Conservation (phyloP, 2,888 invertebrate genomes). For the Rosalia funebris region DNA sequence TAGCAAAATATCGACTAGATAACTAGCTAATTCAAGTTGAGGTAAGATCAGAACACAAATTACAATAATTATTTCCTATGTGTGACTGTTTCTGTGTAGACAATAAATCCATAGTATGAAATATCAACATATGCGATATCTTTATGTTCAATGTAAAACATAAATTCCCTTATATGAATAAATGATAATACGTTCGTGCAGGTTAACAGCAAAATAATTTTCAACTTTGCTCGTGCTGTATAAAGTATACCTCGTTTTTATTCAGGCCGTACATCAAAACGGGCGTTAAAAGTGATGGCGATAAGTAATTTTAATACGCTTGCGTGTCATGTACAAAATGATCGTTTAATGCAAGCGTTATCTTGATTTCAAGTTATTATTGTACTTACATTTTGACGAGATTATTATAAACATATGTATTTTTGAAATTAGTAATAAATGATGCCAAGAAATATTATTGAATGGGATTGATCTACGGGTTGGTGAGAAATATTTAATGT, state of each 20-base stretch:
- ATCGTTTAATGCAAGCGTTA: slow-evolving; percentile 28
- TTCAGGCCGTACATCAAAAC: slow-evolving; percentile 33
- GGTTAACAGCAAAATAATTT: slow-evolving; percentile 44
- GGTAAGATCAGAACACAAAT: too few species aligned
- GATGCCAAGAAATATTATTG: slow-evolving; percentile 17
- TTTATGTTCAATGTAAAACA: slow-evolving; percentile 38
- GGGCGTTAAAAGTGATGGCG: slow-evolving; percentile 40
- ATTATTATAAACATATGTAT: slow-evolving; percentile 16
- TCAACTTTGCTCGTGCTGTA: slow-evolving; percentile 37
- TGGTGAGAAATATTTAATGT: too few species aligned
- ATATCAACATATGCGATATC: slow-evolving; percentile 32
- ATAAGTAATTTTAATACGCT: slow-evolving; percentile 41
- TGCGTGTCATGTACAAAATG: slow-evolving; percentile 38
- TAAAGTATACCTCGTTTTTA: slow-evolving; percentile 37
- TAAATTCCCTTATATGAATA: slow-evolving; percentile 46
- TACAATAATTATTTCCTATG: background rate
- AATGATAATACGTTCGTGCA: slow-evolving; percentile 45
- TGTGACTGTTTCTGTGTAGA: slow-evolving; percentile 2
- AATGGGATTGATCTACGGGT: slow-evolving; percentile 23
- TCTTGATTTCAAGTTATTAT: slow-evolving; percentile 34
- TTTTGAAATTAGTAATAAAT: slow-evolving; percentile 12
- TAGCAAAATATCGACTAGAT: too few species aligned
- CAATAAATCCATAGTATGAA: slow-evolving; percentile 17
- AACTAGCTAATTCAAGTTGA: too few species aligned
- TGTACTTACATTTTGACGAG: slow-evolving; percentile 23